Base-by-base conservation (phyloP, 2,888 invertebrate species). In the Ecdyonurus torrentis region DNA sequence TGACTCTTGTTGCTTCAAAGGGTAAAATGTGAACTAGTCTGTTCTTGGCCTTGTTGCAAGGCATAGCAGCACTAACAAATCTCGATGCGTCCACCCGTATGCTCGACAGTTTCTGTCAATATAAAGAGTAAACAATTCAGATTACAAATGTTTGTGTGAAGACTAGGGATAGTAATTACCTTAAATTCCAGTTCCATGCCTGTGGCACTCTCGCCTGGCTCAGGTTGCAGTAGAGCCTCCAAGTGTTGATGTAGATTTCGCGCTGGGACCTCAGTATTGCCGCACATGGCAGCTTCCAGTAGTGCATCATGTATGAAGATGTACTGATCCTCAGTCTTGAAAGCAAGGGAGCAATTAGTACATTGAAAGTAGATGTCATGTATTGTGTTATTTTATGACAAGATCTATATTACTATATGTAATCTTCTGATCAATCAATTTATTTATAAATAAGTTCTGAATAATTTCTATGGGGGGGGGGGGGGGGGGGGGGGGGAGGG, bases 261-360 rank as follows among this genome's bases (percentile, higher is more conserved):
- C 15, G 96, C 96, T 0, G 96, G 91, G 25, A 99, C 91, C 77
- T 99, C 99, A 0, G 98, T 98, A 71, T 87, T 87, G 1, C 97
- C 98, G 73, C 96, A 96, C 66, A 95, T 89, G 5, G 96, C 94
- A 2, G 98, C 98, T 76, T 99, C 98, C 63, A 97, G 78, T 23
- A 99, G 83, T 1, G 99, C 93, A 73, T 99, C 99, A 74, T 99
- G 97, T 69, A 99, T 98, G 78, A 99, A 99, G 68, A 98, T 93
- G 77, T 99, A 99, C 76, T 99, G 98, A 77, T 97, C 97, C 76
- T 97, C 97, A 19, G 97, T 98, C 77, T 95, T 76, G 62, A 69
- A 63, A 53, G n/a, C n/a, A n/a, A n/a, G n/a, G n/a, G n/a, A n/a
- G n/a, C n/a, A 61, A n/a, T n/a, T n/a, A n/a, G n/a, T n/a, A n/a